phyloP scores from a whole-genome alignment of 2,888 invertebrate species.

The Megaustenia siamemsis region DNA sequence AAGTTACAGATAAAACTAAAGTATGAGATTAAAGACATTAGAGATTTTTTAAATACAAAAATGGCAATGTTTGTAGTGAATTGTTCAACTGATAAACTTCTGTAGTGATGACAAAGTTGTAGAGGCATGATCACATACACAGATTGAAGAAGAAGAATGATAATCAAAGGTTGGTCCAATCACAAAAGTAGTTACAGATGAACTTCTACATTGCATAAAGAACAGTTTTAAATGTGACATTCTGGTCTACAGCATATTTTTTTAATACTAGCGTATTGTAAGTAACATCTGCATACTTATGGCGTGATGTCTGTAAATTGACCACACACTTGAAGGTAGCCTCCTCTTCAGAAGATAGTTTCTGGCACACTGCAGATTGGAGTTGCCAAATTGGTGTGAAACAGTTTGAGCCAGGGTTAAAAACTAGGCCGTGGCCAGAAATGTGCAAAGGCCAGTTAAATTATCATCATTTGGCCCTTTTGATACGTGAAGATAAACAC shows the following conservation, averaged over 20 bases:
- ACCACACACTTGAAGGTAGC: background rate
- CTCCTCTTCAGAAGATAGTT: background rate
- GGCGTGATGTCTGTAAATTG: background rate
- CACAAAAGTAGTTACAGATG: too few relatives aligned
- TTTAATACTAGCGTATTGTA: background rate
- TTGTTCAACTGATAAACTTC: too few relatives aligned
- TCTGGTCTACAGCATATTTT: background rate
- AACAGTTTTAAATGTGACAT: background rate
- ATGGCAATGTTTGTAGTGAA: too few relatives aligned
- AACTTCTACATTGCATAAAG: too few relatives aligned
- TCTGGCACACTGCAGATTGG: background rate
- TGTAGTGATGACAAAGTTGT: too few relatives aligned
- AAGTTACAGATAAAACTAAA: too few relatives aligned
- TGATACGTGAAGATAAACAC: background rate
- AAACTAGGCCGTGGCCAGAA: background rate
- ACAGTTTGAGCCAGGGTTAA: background rate
- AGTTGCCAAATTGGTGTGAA: constrained; percentile 14
- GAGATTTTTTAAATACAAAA: too few relatives aligned
- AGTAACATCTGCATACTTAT: constrained; percentile 3
- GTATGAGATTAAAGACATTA: too few relatives aligned
- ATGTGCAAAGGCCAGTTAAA: constrained; percentile 15
- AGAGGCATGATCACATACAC: too few relatives aligned
- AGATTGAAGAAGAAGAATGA: too few relatives aligned
- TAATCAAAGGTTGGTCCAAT: too few relatives aligned
- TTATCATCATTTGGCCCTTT: background rate